Evolutionary conservation across 2,888 invertebrate genomes (phyloP).

Genomic region (Argyresthia goedartella): DNA sequence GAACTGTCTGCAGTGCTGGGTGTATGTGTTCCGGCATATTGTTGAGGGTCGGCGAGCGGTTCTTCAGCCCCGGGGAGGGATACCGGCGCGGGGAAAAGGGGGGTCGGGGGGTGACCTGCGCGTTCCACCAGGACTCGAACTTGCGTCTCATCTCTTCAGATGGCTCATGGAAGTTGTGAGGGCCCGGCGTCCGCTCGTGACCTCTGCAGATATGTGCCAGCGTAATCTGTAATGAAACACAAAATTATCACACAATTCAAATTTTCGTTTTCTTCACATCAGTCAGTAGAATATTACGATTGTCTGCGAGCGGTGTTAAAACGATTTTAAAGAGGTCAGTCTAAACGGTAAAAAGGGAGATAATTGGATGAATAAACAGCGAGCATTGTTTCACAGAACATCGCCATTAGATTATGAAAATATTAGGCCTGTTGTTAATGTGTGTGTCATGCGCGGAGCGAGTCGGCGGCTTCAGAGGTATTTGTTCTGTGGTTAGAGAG

Average conservation of each 20-base stretch:
- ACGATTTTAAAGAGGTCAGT: slow-evolving; percentile 65
- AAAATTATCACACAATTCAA: slow-evolving; percentile 4
- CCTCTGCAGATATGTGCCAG: slow-evolving; percentile 88
- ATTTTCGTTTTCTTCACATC: background rate
- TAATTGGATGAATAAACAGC: slow-evolving; percentile 60
- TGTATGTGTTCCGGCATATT: slow-evolving; percentile 72
- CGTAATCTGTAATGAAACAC: slow-evolving; percentile 74
- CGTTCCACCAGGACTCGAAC: slow-evolving; percentile 93
- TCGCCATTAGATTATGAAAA: slow-evolving; percentile 72
- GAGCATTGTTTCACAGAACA: slow-evolving; percentile 68
- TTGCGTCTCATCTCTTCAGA: slow-evolving; percentile 88
- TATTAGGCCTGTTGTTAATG: slow-evolving; percentile 68
- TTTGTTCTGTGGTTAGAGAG: slow-evolving; percentile 60
- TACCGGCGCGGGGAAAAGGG: slow-evolving; percentile 64
- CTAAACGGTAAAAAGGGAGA: slow-evolving; percentile 62
- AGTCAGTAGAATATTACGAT: background rate
- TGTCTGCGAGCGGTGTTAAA: slow-evolving; percentile 37
- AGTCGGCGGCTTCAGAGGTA: slow-evolving; percentile 22
- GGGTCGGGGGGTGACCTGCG: slow-evolving; percentile 76
- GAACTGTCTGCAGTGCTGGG: slow-evolving; percentile 82
- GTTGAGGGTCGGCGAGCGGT: slow-evolving; percentile 55
- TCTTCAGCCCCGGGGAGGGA: slow-evolving; percentile 63
- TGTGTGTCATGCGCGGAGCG: slow-evolving; percentile 60
- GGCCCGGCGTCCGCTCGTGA: slow-evolving; percentile 75
- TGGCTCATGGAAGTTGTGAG: slow-evolving; percentile 77